Percentiles rank a stretch among this genome's conserved stretches.
phyloP scores from a whole-genome alignment of 2,113 vertebrate genomes.

The Sorex araneus region DNA sequence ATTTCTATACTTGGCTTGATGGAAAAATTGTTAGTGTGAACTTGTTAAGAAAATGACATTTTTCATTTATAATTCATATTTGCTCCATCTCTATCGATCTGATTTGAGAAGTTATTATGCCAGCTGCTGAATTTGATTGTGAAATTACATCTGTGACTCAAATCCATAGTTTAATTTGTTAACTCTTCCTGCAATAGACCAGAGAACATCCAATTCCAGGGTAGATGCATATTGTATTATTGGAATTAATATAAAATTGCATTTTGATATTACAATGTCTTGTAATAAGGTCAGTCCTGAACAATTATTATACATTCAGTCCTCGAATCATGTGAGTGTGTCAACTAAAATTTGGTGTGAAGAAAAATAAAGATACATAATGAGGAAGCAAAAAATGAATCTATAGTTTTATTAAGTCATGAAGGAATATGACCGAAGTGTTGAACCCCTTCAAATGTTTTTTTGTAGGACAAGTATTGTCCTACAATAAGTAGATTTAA shows the following conservation, averaged over 20 bases:
- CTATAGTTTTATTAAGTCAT: constrained; percentile 11
- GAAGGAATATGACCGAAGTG: neutral
- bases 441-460: neutral
- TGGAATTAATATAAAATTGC: neutral
- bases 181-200: neutral
- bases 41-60: constrained; percentile 36
- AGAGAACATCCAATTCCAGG: neutral
- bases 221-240: neutral
- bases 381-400: neutral
- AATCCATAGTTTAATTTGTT: constrained; percentile 19
- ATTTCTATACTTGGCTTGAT: neutral
- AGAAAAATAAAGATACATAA: neutral
- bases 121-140: neutral
- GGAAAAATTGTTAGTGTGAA: constrained; percentile 6
- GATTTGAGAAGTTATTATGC: neutral
- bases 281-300: neutral
- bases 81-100: neutral
- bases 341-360: neutral
- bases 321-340: neutral
- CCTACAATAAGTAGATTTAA: neutral
- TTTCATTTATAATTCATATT: constrained; percentile 41
- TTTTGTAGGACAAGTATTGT: neutral
- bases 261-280: neutral
- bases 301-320: neutral
- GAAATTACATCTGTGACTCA: constrained; percentile 17